A percentile compares a stretch with the other conserved stretches of the same genome.
phyloP scores from a whole-genome alignment of 2,797 vertebrate genomes.

The Kryptopterus vitreolus region DNA sequence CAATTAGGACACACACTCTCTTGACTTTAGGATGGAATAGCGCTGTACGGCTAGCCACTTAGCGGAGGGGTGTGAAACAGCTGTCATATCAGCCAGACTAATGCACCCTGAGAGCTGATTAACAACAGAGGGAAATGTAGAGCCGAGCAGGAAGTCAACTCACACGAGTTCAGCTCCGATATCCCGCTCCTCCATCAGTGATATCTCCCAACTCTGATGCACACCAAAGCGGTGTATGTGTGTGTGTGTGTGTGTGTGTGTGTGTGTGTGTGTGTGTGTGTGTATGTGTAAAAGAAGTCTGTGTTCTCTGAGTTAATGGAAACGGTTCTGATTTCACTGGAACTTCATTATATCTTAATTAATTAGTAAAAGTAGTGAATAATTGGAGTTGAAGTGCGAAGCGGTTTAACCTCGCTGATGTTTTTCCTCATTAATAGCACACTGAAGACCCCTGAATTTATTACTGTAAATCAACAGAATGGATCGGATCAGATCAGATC shows the following conservation, averaged over 20 bases:
- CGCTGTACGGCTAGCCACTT: conserved; percentile 46
- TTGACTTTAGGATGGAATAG: conserved; percentile 39
- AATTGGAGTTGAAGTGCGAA: conserved; percentile 39
- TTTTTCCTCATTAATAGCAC: conserved; percentile 49
- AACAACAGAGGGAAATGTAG: conserved; percentile 24
- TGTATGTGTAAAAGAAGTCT: not conserved
- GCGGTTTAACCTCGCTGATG: conserved; percentile 37
- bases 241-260: no score
- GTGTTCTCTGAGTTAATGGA: not conserved
- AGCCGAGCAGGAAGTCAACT: conserved; percentile 11
- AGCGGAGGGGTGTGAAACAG: conserved; percentile 42
- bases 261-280: no score
- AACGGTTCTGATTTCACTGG: conserved; percentile 27
- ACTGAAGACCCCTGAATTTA: conserved; percentile 4
- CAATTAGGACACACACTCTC: conserved; percentile 72
- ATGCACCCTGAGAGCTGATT: conserved; percentile 52
- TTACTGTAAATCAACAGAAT: conserved; percentile 9
- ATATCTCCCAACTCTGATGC: conserved; percentile 8
- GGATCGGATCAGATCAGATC: not conserved
- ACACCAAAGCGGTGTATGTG: not conserved
- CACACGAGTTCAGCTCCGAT: not conserved
- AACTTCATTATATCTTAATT: conserved; percentile 49
- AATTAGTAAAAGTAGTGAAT: conserved; percentile 49
- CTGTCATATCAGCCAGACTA: conserved; percentile 51
- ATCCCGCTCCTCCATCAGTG: not conserved